A percentile compares a stretch with the other conserved stretches of the same genome.
Conservation (phyloP, 2,797 vertebrate genomes). For the Poeciliopsis infans region DNA sequence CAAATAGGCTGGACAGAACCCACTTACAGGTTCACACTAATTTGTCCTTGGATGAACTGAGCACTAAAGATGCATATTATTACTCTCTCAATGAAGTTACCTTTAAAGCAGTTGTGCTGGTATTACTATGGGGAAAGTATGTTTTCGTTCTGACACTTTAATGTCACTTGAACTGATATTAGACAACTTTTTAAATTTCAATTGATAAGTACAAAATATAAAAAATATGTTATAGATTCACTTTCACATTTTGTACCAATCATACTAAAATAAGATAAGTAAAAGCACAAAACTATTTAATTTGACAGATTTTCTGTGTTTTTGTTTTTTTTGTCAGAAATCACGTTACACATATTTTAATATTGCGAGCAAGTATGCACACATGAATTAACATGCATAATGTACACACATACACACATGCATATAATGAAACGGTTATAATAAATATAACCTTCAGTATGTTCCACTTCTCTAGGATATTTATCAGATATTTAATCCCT, state of each 20-base stretch:
- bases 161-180: neutral
- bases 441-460: neutral
- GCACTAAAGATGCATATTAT: neutral
- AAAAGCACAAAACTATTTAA: neutral
- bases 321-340: neutral
- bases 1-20: constrained; percentile 29
- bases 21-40: constrained; percentile 5
- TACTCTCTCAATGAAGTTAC: neutral
- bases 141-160: neutral
- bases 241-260: neutral
- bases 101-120: neutral
- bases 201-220: neutral
- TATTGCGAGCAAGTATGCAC: neutral
- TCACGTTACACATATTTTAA: neutral
- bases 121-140: neutral
- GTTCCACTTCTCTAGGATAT: no score
- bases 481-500: constrained; percentile 2
- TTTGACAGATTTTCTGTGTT: neutral
- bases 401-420: no score
- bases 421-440: neutral
- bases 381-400: neutral
- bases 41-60: constrained; percentile 13
- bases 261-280: neutral
- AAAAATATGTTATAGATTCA: neutral
- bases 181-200: neutral